A percentile compares a stretch with the other conserved stretches of the same genome.
phyloP scores from a whole-genome alignment of 2,888 invertebrate species.

The Augochlorella aurata region DNA sequence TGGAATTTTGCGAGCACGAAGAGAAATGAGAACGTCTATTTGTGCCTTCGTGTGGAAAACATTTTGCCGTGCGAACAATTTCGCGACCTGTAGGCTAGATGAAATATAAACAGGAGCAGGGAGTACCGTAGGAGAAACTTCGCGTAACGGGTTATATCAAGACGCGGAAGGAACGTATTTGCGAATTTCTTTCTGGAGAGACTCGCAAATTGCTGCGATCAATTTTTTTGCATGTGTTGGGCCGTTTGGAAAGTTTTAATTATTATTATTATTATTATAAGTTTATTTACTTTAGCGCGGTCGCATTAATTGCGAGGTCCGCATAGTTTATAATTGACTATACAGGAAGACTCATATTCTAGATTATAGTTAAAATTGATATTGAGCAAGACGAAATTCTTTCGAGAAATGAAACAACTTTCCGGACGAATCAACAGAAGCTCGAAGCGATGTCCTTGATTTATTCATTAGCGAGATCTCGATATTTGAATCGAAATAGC shows the following conservation, averaged over 20 bases:
- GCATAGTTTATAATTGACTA: too few relatives aligned
- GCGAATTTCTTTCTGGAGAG: background rate
- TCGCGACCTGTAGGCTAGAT: background rate
- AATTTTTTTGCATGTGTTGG: too few relatives aligned
- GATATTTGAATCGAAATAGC: background rate
- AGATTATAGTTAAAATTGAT: too few relatives aligned
- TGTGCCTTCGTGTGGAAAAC: slow-evolving; percentile 2
- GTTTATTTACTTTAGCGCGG: too few relatives aligned
- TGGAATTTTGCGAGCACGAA: background rate
- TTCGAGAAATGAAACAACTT: too few relatives aligned
- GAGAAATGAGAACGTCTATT: slow-evolving; percentile 10
- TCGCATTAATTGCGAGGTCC: too few relatives aligned
- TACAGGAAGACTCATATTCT: too few relatives aligned
- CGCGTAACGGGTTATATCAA: background rate
- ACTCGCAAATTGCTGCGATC: too few relatives aligned
- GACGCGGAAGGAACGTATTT: background rate
- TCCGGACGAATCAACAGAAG: background rate
- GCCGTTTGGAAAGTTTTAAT: too few relatives aligned
- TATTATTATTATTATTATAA: too few relatives aligned
- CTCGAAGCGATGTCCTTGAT: background rate
- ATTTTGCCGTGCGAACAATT: slow-evolving; percentile 15
- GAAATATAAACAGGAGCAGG: background rate
- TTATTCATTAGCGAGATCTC: background rate
- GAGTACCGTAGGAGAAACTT: background rate
- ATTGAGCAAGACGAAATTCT: too few relatives aligned